phyloP scores from a whole-genome alignment of 2,888 invertebrate species.

The Sarcophaga variegata region DNA sequence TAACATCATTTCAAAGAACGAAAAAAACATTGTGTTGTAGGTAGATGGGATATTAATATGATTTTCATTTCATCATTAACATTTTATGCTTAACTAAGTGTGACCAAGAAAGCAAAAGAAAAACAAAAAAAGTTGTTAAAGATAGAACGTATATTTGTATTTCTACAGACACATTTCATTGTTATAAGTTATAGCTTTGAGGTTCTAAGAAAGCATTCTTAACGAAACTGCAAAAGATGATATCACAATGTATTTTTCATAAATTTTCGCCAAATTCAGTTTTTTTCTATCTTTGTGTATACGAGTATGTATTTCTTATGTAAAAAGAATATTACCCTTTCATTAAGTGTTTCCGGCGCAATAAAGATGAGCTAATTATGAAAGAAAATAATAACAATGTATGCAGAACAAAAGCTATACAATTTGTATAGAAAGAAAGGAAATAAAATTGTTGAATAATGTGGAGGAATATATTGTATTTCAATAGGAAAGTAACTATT shows the following conservation, averaged over 20 bases:
- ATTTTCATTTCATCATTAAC: conserved; percentile 58
- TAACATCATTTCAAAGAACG: too few species aligned
- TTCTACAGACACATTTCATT: neutral
- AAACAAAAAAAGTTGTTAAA: conserved; percentile 24
- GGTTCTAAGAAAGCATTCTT: conserved; percentile 30
- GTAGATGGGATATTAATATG: conserved; percentile 20
- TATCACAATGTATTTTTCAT: neutral
- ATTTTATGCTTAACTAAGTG: conserved; percentile 75
- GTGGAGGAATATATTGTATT: too few species aligned
- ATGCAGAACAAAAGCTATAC: neutral
- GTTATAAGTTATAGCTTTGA: neutral
- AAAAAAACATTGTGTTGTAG: neutral
- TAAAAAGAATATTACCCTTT: conserved; percentile 26
- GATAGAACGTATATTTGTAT: conserved; percentile 29
- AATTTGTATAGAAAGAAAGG: neutral
- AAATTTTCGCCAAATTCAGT: conserved; percentile 7
- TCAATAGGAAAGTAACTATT: too few species aligned
- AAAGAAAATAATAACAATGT: neutral
- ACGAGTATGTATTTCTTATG: neutral
- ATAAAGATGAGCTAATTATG: neutral
- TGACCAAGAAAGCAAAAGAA: conserved; percentile 69
- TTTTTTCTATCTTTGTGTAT: neutral
- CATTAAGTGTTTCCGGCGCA: conserved; percentile 32
- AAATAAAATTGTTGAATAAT: too few species aligned
- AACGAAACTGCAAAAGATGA: conserved; percentile 24